phyloP scores from a whole-genome alignment of 1,140 invertebrate genomes.

The Lysiphlebus fabarum region DNA sequence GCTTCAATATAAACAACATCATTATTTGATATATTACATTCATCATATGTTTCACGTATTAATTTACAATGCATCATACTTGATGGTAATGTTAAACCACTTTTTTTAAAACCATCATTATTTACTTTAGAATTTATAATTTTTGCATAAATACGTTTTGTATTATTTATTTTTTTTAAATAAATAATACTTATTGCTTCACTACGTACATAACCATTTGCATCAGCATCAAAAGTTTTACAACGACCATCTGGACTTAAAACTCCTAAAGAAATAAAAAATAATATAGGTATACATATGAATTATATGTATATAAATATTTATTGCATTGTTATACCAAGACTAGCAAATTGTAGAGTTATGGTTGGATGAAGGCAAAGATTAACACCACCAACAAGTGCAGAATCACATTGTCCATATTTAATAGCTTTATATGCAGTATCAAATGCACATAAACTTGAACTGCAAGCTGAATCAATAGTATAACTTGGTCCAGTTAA shows the following conservation, averaged over 20 bases:
- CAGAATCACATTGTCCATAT: slow-evolving; percentile 77
- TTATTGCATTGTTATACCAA: slow-evolving; percentile 46
- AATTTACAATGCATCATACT: slow-evolving; percentile 76
- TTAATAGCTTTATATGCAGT: slow-evolving; percentile 75
- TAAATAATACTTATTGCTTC: slow-evolving; percentile 75
- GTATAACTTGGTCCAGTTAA: slow-evolving; percentile 75
- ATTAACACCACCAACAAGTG: slow-evolving; percentile 82
- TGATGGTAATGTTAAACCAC: slow-evolving; percentile 89
- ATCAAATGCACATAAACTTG: slow-evolving; percentile 80
- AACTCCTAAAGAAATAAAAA: slow-evolving; percentile 74
- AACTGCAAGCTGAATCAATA: slow-evolving; percentile 88
- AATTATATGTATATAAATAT: neutral
- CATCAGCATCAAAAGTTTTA: slow-evolving; percentile 84
- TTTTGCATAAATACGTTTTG: slow-evolving; percentile 73
- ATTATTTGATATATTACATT: slow-evolving; percentile 71
- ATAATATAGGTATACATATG: neutral
- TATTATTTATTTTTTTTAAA: slow-evolving; percentile 76
- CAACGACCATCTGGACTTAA: slow-evolving; percentile 81
- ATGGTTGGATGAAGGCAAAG: slow-evolving; percentile 81
- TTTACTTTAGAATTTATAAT: slow-evolving; percentile 70
- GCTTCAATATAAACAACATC: slow-evolving; percentile 82
- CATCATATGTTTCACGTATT: slow-evolving; percentile 81
- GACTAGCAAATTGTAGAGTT: slow-evolving; percentile 72
- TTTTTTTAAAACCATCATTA: slow-evolving; percentile 78
- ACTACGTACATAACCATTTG: slow-evolving; percentile 71